phyloP scores from a whole-genome alignment of 2,797 vertebrate species.

The Schizopygopsis pylzovi region DNA sequence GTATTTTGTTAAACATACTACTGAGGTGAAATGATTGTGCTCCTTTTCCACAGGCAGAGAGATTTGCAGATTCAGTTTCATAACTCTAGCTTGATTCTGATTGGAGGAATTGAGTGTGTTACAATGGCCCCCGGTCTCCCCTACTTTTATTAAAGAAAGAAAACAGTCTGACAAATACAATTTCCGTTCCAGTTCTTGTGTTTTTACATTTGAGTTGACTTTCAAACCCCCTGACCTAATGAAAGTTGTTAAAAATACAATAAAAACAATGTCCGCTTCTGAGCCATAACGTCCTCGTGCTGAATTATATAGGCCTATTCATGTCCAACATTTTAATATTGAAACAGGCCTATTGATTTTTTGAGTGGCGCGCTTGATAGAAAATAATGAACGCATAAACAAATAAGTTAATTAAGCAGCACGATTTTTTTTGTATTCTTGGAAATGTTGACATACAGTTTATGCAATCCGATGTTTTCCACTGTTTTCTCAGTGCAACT shows the following conservation, averaged over 20 bases:
- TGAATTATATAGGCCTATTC: neutral
- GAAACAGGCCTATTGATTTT: neutral
- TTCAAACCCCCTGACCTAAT: neutral
- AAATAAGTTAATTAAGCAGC: neutral
- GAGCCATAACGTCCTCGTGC: neutral
- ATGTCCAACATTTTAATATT: neutral
- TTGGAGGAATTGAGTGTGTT: too few species aligned
- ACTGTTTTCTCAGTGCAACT: neutral
- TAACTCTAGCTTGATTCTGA: too few species aligned
- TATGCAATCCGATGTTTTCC: neutral
- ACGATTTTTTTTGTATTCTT: neutral
- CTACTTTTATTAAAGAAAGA: neutral
- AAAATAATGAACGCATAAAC: neutral
- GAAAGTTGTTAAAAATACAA: neutral
- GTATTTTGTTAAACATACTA: too few species aligned
- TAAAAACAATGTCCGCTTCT: neutral
- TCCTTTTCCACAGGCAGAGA: too few species aligned
- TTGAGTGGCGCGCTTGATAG: neutral
- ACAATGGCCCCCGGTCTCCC: too few species aligned
- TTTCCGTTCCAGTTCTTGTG: neutral
- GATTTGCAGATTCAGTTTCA: too few species aligned
- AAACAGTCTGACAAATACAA: neutral
- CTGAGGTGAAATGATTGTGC: too few species aligned
- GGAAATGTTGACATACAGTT: slow-evolving; percentile 4
- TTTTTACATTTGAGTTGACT: neutral